Conservation (phyloP, 2,113 vertebrate species). For the Artemisiospiza belli region DNA sequence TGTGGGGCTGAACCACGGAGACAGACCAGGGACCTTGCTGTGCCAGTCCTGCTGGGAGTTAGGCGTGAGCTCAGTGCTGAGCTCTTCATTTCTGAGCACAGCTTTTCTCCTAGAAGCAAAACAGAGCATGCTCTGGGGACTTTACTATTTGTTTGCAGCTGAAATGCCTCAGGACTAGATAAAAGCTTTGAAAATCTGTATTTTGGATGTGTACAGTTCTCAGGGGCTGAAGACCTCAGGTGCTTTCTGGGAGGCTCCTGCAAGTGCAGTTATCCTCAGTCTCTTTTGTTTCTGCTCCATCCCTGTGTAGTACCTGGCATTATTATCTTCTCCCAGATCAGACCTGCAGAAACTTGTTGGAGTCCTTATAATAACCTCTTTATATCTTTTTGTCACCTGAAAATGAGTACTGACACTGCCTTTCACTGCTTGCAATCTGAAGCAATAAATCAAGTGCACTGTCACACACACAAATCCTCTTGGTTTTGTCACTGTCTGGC, state of each 20-base stretch:
- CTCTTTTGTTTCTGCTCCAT: background rate
- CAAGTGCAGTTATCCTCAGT: background rate
- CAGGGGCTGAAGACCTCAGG: background rate
- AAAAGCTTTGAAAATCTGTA: background rate
- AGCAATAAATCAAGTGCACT: conserved; percentile 47
- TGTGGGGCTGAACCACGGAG: background rate
- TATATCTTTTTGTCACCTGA: conserved; percentile 46
- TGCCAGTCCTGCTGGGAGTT: background rate
- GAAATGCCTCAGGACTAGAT: background rate
- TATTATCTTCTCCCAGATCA: conserved; percentile 1
- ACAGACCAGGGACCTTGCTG: background rate
- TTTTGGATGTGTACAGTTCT: background rate
- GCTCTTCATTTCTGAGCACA: background rate
- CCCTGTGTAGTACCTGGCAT: background rate
- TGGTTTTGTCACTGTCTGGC: conserved; percentile 30
- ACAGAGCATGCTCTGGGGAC: background rate
- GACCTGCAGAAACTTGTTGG: conserved; percentile 18
- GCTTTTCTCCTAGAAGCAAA: conserved; percentile 4
- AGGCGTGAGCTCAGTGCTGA: background rate
- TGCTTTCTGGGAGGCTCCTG: background rate
- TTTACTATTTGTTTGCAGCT: background rate
- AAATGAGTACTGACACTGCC: conserved; percentile 36
- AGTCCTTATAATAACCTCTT: conserved; percentile 51
- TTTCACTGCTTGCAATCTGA: conserved; percentile 39
- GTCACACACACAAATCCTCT: conserved; percentile 30